Evolutionary conservation across 2,113 vertebrate genomes (phyloP).

Genomic region (Gila orcuttii): DNA sequence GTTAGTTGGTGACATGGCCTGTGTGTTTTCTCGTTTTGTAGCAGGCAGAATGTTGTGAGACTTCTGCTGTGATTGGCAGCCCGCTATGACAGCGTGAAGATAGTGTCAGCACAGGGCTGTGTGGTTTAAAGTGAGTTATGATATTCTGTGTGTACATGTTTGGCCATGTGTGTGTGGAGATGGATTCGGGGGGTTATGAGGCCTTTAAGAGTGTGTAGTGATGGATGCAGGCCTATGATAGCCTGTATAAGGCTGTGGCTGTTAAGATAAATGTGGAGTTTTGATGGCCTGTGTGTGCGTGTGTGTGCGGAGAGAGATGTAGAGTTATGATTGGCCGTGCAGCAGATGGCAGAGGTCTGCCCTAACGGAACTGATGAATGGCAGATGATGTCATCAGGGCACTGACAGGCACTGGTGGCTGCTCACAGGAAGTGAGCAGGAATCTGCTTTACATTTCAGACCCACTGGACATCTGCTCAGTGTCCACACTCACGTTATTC

Average conservation of each 20-base stretch:
- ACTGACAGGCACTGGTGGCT: conserved; percentile 78
- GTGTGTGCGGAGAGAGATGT: conserved; percentile 67
- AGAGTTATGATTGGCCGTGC: conserved; percentile 81
- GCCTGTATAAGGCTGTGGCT: conserved; percentile 62
- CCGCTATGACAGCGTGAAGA: conserved; percentile 50
- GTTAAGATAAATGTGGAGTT: conserved; percentile 29
- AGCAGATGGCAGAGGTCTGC: conserved; percentile 91
- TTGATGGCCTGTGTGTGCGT: conserved; percentile 28
- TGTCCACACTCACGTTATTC: conserved; percentile 90
- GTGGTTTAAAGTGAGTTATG: conserved; percentile 75
- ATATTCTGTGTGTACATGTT: conserved; percentile 32
- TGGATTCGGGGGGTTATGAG: conserved; percentile 21
- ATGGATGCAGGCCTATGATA: conserved; percentile 76
- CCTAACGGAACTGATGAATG: conserved; percentile 88
- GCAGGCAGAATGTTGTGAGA: conserved; percentile 19
- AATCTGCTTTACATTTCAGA: conserved; percentile 50
- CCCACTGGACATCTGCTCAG: conserved; percentile 81
- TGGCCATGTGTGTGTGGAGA: conserved; percentile 31
- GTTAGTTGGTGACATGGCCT: background rate
- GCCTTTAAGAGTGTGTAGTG: conserved; percentile 60
- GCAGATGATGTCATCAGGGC: conserved; percentile 95
- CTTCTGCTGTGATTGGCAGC: conserved; percentile 23
- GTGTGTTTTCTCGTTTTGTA: conserved; percentile 9
- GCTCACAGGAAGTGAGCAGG: conserved; percentile 81
- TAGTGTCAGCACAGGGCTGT: conserved; percentile 78